Conservation (phyloP, 2,797 vertebrate genomes). For the Acanthurus lineatus region DNA sequence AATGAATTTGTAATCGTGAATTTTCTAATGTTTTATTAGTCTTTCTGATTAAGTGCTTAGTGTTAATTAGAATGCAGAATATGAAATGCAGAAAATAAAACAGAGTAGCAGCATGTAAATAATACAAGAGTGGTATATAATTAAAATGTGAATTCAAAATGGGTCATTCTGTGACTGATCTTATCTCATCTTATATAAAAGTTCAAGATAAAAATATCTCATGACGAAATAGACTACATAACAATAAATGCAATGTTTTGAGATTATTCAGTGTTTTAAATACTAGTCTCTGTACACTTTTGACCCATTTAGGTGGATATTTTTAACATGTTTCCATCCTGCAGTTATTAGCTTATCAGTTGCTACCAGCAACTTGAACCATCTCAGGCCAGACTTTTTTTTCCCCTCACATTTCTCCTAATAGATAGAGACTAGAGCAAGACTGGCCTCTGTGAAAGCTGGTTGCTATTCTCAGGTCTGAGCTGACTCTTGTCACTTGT, state of each 20-base stretch:
- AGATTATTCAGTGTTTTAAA: neutral
- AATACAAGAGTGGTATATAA: neutral
- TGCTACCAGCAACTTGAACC: constrained; percentile 34
- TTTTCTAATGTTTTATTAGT: too few species aligned
- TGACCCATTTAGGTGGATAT: constrained; percentile 8
- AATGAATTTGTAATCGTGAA: too few species aligned
- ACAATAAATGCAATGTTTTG: neutral
- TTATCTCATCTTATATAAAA: neutral
- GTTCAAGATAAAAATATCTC: neutral
- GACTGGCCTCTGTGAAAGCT: constrained; percentile 34
- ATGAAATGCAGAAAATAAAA: neutral
- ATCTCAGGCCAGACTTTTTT: neutral
- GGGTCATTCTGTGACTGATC: neutral
- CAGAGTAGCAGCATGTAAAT: constrained; percentile 5
- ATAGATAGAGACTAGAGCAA: constrained; percentile 18
- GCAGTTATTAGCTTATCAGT: constrained; percentile 33
- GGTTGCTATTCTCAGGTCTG: constrained; percentile 27
- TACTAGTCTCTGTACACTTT: neutral
- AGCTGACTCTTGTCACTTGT: constrained; percentile 47
- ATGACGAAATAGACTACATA: neutral
- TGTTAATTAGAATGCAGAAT: neutral
- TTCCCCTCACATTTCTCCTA: constrained; percentile 11
- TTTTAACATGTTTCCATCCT: constrained; percentile 24
- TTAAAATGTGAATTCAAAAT: neutral
- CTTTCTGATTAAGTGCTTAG: too few species aligned